A percentile compares a stretch with the other conserved stretches of the same genome.
Conservation (phyloP, 2,797 vertebrate genomes). For the Australoheros facetus region DNA sequence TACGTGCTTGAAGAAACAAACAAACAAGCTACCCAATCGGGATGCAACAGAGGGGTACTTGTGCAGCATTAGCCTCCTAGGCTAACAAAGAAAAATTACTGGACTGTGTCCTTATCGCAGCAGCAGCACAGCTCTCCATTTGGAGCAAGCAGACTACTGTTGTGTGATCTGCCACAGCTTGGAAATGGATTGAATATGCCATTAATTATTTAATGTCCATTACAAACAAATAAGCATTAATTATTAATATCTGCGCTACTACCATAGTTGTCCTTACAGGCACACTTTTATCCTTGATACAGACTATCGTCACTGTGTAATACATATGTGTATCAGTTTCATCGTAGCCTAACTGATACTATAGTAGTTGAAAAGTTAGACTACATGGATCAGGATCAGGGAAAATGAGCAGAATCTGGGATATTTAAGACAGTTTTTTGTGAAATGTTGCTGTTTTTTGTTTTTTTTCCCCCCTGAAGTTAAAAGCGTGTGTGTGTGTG, state of each 20-base stretch:
- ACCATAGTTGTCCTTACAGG: conserved; percentile 60
- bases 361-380: background rate
- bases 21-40: conserved; percentile 61
- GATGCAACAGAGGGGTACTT: conserved; percentile 69
- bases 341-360: background rate
- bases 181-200: conserved; percentile 79
- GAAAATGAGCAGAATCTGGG: background rate
- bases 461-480: accelerated
- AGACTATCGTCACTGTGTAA: conserved; percentile 35
- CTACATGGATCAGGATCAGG: background rate
- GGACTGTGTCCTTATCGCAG: conserved; percentile 36
- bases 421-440: background rate
- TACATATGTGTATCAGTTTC: conserved; percentile 39
- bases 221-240: conserved; percentile 82
- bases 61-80: conserved; percentile 70
- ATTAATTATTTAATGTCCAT: conserved; percentile 84
- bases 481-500: no score
- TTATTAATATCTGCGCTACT: conserved; percentile 72
- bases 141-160: conserved; percentile 36
- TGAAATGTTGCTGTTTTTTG: no score
- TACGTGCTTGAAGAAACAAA: conserved; percentile 67
- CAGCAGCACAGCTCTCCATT: conserved; percentile 38
- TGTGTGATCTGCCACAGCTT: conserved; percentile 64
- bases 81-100: conserved; percentile 66
- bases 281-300: conserved; percentile 45